Conservation (phyloP, 2,797 vertebrate species). For the Aldrovandia affinis region DNA sequence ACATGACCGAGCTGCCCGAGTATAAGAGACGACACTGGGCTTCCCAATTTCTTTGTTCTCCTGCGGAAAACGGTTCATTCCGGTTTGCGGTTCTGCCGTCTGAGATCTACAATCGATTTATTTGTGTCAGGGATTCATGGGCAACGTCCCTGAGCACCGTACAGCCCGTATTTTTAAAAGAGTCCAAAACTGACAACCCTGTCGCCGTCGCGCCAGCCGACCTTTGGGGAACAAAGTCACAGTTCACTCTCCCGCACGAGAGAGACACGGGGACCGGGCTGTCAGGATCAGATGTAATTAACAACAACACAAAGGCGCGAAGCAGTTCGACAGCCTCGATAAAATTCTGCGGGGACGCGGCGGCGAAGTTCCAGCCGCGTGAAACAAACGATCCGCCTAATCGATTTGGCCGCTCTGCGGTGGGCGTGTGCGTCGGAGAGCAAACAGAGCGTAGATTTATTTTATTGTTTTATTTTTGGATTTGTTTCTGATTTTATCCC, state of each 20-base stretch:
- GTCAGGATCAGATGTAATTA: constrained; percentile 25
- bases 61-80: background rate
- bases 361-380: constrained; percentile 17
- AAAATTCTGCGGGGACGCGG: background rate
- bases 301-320: constrained; percentile 11
- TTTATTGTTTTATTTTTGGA: no score
- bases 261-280: background rate
- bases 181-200: background rate
- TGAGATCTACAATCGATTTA: background rate
- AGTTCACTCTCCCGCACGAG: background rate
- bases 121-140: background rate
- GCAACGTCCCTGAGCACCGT: background rate
- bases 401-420: constrained; percentile 21
- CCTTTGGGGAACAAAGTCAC: background rate
- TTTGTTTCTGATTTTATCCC: no score
- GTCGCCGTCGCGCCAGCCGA: no score
- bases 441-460: background rate
- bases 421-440: background rate
- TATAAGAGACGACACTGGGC: background rate
- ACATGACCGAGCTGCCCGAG: no score
- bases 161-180: background rate
- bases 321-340: constrained; percentile 6
- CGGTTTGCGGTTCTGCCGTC: background rate
- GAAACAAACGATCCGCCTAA: constrained; percentile 17
- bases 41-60: background rate